Conservation (phyloP, 2,797 vertebrate genomes). For the Craterocephalus amniculus region DNA sequence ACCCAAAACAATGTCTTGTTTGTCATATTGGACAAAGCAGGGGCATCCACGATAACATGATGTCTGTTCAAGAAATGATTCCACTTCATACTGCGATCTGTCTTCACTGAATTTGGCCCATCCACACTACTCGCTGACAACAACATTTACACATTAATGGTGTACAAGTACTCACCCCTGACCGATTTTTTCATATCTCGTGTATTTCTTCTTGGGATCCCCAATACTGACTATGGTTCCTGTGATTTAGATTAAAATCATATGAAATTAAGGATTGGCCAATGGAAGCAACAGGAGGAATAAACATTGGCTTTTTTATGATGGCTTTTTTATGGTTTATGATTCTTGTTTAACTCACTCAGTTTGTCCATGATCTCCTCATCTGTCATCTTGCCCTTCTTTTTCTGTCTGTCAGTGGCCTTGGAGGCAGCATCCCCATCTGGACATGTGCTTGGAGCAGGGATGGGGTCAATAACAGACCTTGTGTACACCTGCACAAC, state of each 20-base stretch:
- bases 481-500: conserved; percentile 90
- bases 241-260: conserved; percentile 57
- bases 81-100: too few relatives aligned
- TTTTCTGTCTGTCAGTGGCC: conserved; percentile 90
- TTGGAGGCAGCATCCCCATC: conserved; percentile 86
- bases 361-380: conserved; percentile 99
- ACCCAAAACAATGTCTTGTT: neutral
- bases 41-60: neutral
- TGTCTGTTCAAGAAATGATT: too few relatives aligned
- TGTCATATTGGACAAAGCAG: neutral
- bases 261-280: neutral
- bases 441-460: conserved; percentile 85
- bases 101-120: neutral
- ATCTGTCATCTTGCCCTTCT: conserved; percentile 97
- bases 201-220: conserved; percentile 99
- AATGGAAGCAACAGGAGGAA: neutral
- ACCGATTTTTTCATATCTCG: conserved; percentile 97
- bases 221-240: conserved; percentile 98
- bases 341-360: conserved; percentile 76
- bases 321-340: neutral
- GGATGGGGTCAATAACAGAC: conserved; percentile 95
- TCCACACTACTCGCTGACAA: neutral
- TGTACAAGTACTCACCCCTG: conserved; percentile 89
- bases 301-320: neutral
- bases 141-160: neutral